Percentiles rank a stretch among this genome's conserved stretches.
phyloP scores from a whole-genome alignment of 2,113 vertebrate species.

The Rhombomys opimus region DNA sequence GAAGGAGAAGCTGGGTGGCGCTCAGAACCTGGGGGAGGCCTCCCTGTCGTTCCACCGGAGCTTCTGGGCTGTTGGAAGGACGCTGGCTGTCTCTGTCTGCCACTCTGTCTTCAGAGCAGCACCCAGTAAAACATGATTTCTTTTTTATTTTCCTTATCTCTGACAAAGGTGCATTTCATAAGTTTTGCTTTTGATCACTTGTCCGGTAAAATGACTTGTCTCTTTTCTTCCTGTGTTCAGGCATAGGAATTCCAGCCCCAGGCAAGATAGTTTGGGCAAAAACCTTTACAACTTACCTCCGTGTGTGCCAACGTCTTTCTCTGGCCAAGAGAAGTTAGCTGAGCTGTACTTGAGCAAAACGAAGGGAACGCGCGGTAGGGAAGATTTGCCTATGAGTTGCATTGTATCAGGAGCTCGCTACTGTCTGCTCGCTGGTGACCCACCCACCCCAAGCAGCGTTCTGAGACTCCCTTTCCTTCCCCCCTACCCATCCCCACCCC shows the following conservation, averaged over 20 bases:
- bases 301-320: neutral
- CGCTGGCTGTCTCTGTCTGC: too few species aligned
- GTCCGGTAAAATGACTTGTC: neutral
- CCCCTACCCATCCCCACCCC: too few species aligned
- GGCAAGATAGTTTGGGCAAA: neutral
- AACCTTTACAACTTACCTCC: neutral
- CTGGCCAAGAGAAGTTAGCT: neutral
- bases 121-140: neutral
- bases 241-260: neutral
- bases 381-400: neutral
- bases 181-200: neutral
- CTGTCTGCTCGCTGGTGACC: neutral
- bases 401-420: too few species aligned
- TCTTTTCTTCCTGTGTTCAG: slow-evolving; percentile 23
- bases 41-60: neutral
- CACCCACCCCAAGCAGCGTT: neutral
- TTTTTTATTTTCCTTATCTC: neutral
- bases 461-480: slow-evolving; percentile 25
- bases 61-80: neutral
- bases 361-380: neutral
- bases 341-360: neutral
- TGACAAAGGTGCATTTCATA: neutral
- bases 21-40: neutral
- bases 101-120: neutral
- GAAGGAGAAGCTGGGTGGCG: neutral